A percentile compares a stretch with the other conserved stretches of the same genome.
Evolutionary conservation across 37 sponge, comb jelly and placozoan genomes (phyloP).

Genomic region (Cladorhizidae sp.): DNA sequence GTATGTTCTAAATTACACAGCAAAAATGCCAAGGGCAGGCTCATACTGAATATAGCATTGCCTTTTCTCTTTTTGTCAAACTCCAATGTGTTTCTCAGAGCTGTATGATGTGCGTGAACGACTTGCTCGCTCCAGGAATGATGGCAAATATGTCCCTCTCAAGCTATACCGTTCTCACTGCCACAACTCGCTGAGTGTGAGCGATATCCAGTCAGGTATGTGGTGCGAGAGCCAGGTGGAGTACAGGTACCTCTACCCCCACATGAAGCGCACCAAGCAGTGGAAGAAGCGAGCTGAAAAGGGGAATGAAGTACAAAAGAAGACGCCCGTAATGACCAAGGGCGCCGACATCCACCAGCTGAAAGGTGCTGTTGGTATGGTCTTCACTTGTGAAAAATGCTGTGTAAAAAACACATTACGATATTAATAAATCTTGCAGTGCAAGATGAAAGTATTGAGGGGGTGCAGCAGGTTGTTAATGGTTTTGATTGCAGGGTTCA

Average conservation of each 20-base stretch:
- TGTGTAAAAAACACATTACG: no score
- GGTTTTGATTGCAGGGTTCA: no score
- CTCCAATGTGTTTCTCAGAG: slow-evolving; percentile 16
- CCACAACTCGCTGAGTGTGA: slow-evolving; percentile 23
- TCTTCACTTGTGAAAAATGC: no score
- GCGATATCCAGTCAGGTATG: slow-evolving; percentile 27
- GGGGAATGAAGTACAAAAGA: slow-evolving; percentile 13
- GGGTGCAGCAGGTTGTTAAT: no score
- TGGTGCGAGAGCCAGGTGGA: slow-evolving; percentile 70
- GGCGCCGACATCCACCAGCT: slow-evolving; percentile 31
- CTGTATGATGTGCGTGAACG: slow-evolving; percentile 30
- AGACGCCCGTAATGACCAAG: slow-evolving; percentile 36
- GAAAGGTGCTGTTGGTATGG: slow-evolving; percentile 35
- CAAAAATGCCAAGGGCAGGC: no score
- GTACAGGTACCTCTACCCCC: slow-evolving; percentile 48
- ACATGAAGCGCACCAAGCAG: slow-evolving; percentile 29
- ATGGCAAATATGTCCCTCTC: slow-evolving; percentile 35
- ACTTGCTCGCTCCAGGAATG: slow-evolving; percentile 5
- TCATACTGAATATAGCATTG: no score
- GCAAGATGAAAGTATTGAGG: no score
- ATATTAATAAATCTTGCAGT: no score
- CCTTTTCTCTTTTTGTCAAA: no score
- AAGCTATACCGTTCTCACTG: slow-evolving; percentile 3
- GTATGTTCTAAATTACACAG: no score
- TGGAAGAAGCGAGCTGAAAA: slow-evolving; percentile 34